These are phyloP conservation scores for Reticulitermes lucifugus DNA, from an alignment of 2,888 invertebrate species.

Conservation along the genomic window DNA sequence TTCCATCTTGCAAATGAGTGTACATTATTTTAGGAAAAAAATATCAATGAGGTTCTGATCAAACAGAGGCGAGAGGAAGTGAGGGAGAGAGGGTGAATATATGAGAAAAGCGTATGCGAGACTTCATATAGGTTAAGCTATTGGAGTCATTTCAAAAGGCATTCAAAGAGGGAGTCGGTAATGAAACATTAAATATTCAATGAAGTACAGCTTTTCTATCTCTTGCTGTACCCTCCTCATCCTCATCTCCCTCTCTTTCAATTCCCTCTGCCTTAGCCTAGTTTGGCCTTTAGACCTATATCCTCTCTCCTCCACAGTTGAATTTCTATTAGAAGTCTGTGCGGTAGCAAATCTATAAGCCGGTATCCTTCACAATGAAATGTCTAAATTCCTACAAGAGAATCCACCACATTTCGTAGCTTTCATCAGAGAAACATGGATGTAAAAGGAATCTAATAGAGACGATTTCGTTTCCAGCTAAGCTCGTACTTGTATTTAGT, in stretches of 20 bases:
- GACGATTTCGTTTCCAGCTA: not conserved
- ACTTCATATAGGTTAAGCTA: slow-evolving; percentile 49
- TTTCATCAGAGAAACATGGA: slow-evolving; percentile 4
- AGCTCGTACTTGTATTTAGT: not conserved
- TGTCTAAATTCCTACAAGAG: slow-evolving; percentile 13
- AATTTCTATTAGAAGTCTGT: slow-evolving; percentile 39
- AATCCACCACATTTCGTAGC: slow-evolving; percentile 12
- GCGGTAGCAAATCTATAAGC: slow-evolving; percentile 39
- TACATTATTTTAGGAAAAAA: slow-evolving; percentile 42
- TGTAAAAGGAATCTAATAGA: slow-evolving; percentile 15
- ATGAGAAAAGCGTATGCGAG: slow-evolving; percentile 22
- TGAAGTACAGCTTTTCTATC: slow-evolving; percentile 52
- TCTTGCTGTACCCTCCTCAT: slow-evolving; percentile 40
- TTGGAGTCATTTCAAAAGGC: slow-evolving; percentile 53
- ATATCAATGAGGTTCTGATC: slow-evolving; percentile 53
- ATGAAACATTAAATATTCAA: slow-evolving; percentile 55
- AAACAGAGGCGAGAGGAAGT: slow-evolving; percentile 45
- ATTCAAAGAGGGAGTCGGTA: slow-evolving; percentile 52
- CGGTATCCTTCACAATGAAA: slow-evolving; percentile 21
- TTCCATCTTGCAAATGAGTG: slow-evolving; percentile 46
- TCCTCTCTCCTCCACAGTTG: slow-evolving; percentile 36
- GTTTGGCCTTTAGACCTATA: slow-evolving; percentile 36
- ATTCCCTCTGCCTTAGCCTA: slow-evolving; percentile 47
- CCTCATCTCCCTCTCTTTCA: slow-evolving; percentile 43
- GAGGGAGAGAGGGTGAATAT: slow-evolving; percentile 19